These are phyloP conservation scores for Macroteleia sp. DNA, from an alignment of 2,888 invertebrate genomes.

Conservation along the genomic window DNA sequence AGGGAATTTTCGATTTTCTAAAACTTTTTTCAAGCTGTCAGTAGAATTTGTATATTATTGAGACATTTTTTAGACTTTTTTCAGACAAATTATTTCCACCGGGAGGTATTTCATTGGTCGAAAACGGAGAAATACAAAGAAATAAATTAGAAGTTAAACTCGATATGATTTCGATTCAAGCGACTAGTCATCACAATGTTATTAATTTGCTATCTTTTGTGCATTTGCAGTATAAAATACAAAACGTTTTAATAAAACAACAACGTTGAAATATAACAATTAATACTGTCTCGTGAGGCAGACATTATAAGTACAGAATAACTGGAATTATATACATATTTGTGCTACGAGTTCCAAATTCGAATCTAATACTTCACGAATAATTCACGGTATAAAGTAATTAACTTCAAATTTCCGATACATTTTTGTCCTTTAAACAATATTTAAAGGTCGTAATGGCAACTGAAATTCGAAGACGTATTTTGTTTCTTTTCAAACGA, in stretches of 20 bases:
- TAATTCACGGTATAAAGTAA: no score
- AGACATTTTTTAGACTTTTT: constrained; percentile 8
- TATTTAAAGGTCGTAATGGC: not conserved
- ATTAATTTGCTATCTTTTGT: constrained; percentile 24
- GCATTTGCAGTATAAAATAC: constrained; percentile 47
- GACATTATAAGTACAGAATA: constrained; percentile 34
- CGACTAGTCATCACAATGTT: constrained; percentile 46
- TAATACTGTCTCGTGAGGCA: constrained; percentile 49
- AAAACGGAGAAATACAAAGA: no score
- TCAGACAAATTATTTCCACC: no score
- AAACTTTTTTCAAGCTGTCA: no score
- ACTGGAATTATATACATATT: constrained; percentile 52
- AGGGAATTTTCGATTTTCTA: no score
- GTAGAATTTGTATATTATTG: no score
- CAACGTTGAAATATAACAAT: constrained; percentile 59
- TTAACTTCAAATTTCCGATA: not conserved
- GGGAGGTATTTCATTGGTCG: no score
- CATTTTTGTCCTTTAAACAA: not conserved
- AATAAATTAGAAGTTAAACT: constrained; percentile 15
- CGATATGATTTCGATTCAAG: constrained; percentile 39
- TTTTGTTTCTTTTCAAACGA: not conserved
- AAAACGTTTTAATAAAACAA: constrained; percentile 55
- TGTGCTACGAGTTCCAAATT: constrained; percentile 39
- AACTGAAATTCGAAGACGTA: constrained; percentile 1
- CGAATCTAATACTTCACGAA: not conserved